These are phyloP conservation scores for Tolypeutes matacus DNA, from an alignment of 2,797 vertebrate species.

Conservation along the genomic window DNA sequence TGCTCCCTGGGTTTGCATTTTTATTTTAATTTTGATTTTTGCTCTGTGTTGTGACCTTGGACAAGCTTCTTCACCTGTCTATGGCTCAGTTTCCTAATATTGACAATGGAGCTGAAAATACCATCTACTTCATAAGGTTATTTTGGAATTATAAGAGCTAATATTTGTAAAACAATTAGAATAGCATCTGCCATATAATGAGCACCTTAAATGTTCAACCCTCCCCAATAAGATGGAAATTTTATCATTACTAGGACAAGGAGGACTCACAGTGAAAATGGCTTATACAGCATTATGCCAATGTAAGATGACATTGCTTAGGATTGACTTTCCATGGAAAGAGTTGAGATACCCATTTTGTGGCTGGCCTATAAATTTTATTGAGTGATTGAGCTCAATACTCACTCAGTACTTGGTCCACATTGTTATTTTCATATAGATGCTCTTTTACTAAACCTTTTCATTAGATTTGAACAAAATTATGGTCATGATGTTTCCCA, in stretches of 20 bases:
- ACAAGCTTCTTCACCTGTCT: neutral
- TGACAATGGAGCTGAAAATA: neutral
- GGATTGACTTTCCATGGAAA: slow-evolving; percentile 43
- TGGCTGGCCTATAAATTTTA: slow-evolving; percentile 54
- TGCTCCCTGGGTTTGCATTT: neutral
- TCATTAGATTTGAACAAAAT: slow-evolving; percentile 75
- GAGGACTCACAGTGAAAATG: neutral
- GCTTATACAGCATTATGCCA: neutral
- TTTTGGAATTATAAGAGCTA: neutral
- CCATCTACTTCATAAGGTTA: neutral
- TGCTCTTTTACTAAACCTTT: slow-evolving; percentile 55
- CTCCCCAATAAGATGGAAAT: neutral
- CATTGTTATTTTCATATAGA: slow-evolving; percentile 51
- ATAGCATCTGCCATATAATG: neutral
- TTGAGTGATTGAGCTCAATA: slow-evolving; percentile 17
- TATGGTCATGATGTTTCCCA: slow-evolving; percentile 38
- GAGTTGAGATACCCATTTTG: slow-evolving; percentile 59
- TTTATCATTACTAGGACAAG: neutral
- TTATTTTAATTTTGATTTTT: too few species aligned
- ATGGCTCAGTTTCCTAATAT: neutral
- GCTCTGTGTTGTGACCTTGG: neutral
- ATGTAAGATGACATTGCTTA: neutral
- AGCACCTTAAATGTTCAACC: neutral
- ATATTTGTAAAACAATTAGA: slow-evolving; percentile 31
- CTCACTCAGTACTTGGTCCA: slow-evolving; percentile 52